These are phyloP conservation scores for Dolichoris vasculosae DNA, from an alignment of 1,140 invertebrate species.

Conservation along the genomic window DNA sequence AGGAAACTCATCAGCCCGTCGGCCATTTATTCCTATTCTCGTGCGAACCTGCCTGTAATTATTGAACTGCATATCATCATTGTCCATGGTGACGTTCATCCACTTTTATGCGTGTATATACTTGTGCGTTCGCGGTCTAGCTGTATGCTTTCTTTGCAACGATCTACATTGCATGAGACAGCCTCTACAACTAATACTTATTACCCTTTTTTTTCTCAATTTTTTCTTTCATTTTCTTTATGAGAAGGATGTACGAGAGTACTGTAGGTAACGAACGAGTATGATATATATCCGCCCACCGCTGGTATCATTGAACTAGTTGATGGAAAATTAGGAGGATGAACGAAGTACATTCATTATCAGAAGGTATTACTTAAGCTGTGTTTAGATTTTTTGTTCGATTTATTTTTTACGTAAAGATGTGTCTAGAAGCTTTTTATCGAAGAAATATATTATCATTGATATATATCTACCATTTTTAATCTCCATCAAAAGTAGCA, in stretches of 20 bases:
- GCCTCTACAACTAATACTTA: slow-evolving; percentile 19
- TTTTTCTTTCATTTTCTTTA: background rate
- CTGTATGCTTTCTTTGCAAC: background rate
- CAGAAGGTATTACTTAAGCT: background rate
- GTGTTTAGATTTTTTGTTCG: background rate
- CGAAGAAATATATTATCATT: background rate
- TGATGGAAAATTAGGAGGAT: slow-evolving; percentile 32
- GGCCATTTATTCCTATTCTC: slow-evolving; percentile 19
- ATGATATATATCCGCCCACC: slow-evolving; percentile 32
- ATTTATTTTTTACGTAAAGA: background rate
- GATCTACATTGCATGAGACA: background rate
- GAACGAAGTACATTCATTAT: slow-evolving; percentile 7
- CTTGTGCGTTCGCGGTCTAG: background rate
- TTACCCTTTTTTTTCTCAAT: background rate
- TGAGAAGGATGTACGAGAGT: background rate
- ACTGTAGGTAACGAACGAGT: slow-evolving; percentile 1
- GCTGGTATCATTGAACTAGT: slow-evolving; percentile 14
- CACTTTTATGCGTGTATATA: background rate
- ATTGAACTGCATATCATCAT: slow-evolving; percentile 15
- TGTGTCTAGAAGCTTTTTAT: background rate
- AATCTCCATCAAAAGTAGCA: background rate
- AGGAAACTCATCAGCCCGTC: slow-evolving; percentile 15
- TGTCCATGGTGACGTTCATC: background rate
- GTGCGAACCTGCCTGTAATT: background rate
- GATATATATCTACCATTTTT: background rate